These are phyloP conservation scores for Diuraphis noxia DNA, from an alignment of 1,140 invertebrate genomes.

Conservation along the genomic window DNA sequence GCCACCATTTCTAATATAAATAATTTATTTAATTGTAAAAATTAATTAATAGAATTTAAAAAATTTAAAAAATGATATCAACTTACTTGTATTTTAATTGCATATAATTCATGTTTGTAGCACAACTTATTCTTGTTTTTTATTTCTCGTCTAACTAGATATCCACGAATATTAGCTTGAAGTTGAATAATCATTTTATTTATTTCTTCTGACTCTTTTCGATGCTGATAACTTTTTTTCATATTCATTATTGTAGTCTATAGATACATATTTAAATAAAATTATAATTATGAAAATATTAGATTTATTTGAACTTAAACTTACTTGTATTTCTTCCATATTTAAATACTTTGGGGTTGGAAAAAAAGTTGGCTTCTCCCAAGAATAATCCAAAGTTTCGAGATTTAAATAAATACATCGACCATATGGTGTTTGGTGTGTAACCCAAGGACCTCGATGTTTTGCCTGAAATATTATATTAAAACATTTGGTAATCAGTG, in stretches of 20 bases:
- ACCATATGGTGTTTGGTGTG: conserved; percentile 58
- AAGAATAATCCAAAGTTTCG: conserved; percentile 59
- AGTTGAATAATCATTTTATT: conserved; percentile 61
- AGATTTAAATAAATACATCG: conserved; percentile 61
- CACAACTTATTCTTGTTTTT: conserved; percentile 57
- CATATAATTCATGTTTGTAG: conserved; percentile 17
- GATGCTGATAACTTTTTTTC: conserved; percentile 47
- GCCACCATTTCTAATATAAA: conserved; percentile 75
- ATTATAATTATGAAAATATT: background rate
- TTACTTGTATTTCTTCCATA: conserved; percentile 52
- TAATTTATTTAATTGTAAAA: conserved; percentile 63
- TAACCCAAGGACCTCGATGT: conserved; percentile 58
- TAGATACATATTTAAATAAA: background rate
- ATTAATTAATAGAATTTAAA: conserved; percentile 60
- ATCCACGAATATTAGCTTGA: conserved; percentile 70
- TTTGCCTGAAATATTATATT: conserved; percentile 55
- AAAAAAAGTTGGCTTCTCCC: conserved; percentile 59
- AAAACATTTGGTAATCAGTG: background rate
- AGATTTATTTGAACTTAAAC: background rate
- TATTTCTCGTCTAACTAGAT: conserved; percentile 65
- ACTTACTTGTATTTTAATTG: conserved; percentile 41
- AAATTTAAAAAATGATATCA: background rate
- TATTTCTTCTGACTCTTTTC: conserved; percentile 36
- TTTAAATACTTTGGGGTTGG: conserved; percentile 33
- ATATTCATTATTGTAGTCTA: conserved; percentile 50